Conservation (phyloP, 2,797 vertebrate species). For the Eurystomus glaucurus region DNA sequence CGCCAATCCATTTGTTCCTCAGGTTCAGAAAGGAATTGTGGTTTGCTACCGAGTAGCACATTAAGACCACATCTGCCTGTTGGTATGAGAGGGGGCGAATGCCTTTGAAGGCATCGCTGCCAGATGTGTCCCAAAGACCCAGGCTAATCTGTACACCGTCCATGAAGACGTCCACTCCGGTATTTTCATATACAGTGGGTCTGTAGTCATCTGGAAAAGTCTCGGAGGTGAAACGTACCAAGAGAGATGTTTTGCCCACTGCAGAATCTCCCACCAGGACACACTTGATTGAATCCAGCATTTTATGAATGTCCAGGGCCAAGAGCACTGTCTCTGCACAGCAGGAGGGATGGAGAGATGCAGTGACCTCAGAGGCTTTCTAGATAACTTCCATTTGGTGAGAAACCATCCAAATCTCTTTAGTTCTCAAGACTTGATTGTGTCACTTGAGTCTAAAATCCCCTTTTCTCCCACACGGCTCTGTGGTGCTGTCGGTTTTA, state of each 20-base stretch:
- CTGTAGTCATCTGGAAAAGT: conserved; percentile 94
- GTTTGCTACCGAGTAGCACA: conserved; percentile 98
- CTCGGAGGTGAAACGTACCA: conserved; percentile 96
- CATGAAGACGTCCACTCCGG: conserved; percentile 96
- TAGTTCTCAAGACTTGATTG: background rate
- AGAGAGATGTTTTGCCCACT: conserved; percentile 94
- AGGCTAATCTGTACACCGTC: conserved; percentile 94
- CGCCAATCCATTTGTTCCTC: conserved; percentile 91
- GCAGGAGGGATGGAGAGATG: background rate
- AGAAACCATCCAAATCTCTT: background rate
- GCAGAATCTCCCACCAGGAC: conserved; percentile 95
- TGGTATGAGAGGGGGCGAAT: conserved; percentile 96
- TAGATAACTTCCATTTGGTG: conserved; percentile 57
- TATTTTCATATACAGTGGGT: conserved; percentile 97
- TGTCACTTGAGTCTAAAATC: conserved; percentile 6
- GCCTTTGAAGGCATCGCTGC: conserved; percentile 91
- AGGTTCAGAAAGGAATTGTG: conserved; percentile 89
- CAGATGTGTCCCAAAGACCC: conserved; percentile 97
- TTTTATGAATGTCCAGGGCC: conserved; percentile 46
- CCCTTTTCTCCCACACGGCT: background rate
- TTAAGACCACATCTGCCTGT: conserved; percentile 93
- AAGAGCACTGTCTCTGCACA: background rate
- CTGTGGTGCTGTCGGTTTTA: background rate
- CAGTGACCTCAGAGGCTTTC: background rate
- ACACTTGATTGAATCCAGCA: conserved; percentile 93